phyloP scores from a whole-genome alignment of 1,140 invertebrate genomes.

The Drosophila lini region DNA sequence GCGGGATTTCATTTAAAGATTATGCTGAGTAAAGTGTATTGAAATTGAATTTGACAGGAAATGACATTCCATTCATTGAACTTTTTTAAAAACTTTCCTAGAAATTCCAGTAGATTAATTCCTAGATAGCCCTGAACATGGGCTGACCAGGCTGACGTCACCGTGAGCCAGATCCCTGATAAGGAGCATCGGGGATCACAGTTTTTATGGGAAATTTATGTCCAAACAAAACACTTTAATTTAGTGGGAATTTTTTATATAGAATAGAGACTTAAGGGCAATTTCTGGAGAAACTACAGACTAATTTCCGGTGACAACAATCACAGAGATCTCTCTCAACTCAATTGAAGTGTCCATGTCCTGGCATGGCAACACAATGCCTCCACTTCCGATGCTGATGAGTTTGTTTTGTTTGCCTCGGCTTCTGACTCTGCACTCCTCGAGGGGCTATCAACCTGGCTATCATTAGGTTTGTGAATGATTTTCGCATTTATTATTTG shows the following conservation, averaged over 20 bases:
- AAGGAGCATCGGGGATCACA: constrained; percentile 8
- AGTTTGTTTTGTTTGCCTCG: constrained; percentile 37
- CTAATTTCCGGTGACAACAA: not conserved
- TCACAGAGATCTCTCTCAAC: not conserved
- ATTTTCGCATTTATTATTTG: constrained; percentile 38
- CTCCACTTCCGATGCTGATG: constrained; percentile 17
- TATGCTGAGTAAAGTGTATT: not conserved
- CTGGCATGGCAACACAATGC: constrained; percentile 37
- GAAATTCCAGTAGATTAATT: constrained; percentile 18
- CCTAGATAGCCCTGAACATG: constrained; percentile 14
- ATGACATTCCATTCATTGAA: constrained; percentile 3
- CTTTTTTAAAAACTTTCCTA: constrained; percentile 40
- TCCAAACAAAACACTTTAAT: constrained; percentile 4
- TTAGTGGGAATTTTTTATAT: not conserved
- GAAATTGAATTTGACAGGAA: constrained; percentile 13
- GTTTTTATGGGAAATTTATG: constrained; percentile 10
- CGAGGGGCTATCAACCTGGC: constrained; percentile 54
- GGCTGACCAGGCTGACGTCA: constrained; percentile 32
- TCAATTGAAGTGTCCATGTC: constrained; percentile 19
- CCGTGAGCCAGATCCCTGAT: constrained; percentile 2
- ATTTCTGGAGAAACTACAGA: constrained; percentile 9
- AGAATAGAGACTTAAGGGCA: not conserved
- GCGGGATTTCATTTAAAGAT: not conserved
- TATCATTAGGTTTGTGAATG: constrained; percentile 47
- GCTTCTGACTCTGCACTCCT: constrained; percentile 10